These are phyloP conservation scores for Microplitis deprimator DNA, from an alignment of 2,888 invertebrate genomes.

Conservation along the genomic window DNA sequence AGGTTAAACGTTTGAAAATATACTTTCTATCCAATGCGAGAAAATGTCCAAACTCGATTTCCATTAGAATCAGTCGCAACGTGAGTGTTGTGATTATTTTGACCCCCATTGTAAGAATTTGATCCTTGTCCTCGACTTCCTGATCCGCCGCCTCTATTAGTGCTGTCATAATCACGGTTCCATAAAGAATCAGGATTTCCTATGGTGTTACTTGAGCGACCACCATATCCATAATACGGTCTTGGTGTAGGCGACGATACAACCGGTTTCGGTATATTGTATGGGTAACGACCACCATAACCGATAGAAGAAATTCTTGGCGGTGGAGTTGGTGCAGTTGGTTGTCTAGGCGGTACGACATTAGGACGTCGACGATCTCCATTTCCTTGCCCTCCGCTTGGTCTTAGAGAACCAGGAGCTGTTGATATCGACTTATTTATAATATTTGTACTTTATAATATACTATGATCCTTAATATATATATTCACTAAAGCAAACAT, in stretches of 20 bases:
- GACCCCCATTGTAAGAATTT: conserved; percentile 49
- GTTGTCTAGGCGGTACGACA: conserved; percentile 35
- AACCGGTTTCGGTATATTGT: neutral
- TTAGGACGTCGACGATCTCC: conserved; percentile 46
- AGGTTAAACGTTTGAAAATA: neutral
- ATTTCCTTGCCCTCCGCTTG: conserved; percentile 40
- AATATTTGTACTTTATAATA: neutral
- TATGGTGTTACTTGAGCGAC: conserved; percentile 58
- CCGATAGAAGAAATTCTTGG: conserved; percentile 59
- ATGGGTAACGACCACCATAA: conserved; percentile 42
- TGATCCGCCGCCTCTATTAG: conserved; percentile 32
- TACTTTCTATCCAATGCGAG: conserved; percentile 52
- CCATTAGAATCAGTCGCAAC: conserved; percentile 59
- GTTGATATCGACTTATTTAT: conserved; percentile 43
- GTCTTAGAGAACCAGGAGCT: conserved; percentile 52
- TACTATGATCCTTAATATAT: neutral
- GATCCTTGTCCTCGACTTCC: conserved; percentile 42
- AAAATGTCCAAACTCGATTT: conserved; percentile 66
- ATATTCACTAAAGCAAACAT: neutral
- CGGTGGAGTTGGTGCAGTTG: conserved; percentile 57
- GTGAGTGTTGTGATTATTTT: conserved; percentile 60
- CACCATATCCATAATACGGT: neutral
- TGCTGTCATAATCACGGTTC: conserved; percentile 56
- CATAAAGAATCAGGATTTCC: conserved; percentile 56
- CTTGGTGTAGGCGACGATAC: neutral